Percentiles rank a stretch among this genome's conserved stretches.
These are phyloP conservation scores for Smutsia temminckii DNA, from an alignment of 2,797 vertebrate genomes.

Conservation along the genomic window DNA sequence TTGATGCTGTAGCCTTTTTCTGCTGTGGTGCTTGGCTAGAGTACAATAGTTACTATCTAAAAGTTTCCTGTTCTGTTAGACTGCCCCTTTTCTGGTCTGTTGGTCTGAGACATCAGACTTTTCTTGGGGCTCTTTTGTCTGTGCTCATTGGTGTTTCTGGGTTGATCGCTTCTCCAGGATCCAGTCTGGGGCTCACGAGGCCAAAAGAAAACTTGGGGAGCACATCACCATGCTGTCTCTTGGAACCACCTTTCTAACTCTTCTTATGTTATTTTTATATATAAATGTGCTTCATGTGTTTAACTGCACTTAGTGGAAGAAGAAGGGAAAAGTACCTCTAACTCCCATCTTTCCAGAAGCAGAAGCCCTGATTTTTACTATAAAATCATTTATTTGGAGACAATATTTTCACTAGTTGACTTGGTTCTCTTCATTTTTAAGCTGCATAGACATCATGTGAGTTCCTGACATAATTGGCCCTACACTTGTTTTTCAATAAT, in stretches of 20 bases:
- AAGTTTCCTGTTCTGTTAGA: not conserved
- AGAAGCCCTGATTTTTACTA: not conserved
- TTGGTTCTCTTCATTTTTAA: not conserved
- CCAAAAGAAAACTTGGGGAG: not conserved
- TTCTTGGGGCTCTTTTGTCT: not conserved
- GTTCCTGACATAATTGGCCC: not conserved
- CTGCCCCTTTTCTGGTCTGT: not conserved
- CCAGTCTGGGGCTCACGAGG: not conserved
- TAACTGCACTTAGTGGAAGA: not conserved
- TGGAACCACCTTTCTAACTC: not conserved
- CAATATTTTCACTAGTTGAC: not conserved
- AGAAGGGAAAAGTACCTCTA: not conserved
- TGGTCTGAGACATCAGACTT: not conserved
- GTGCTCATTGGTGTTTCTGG: not conserved
- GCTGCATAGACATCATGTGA: not conserved
- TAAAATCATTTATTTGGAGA: not conserved
- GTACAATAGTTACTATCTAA: not conserved
- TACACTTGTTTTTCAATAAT: not conserved
- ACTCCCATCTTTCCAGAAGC: constrained; percentile 3
- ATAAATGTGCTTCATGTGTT: not conserved
- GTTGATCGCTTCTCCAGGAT: not conserved
- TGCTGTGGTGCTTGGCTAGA: not conserved
- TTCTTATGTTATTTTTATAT: not conserved
- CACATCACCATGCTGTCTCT: not conserved
- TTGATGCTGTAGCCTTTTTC: not conserved